Evolutionary conservation across 1,140 invertebrate genomes (phyloP).

Genomic region (Choristoneura fumiferana): DNA sequence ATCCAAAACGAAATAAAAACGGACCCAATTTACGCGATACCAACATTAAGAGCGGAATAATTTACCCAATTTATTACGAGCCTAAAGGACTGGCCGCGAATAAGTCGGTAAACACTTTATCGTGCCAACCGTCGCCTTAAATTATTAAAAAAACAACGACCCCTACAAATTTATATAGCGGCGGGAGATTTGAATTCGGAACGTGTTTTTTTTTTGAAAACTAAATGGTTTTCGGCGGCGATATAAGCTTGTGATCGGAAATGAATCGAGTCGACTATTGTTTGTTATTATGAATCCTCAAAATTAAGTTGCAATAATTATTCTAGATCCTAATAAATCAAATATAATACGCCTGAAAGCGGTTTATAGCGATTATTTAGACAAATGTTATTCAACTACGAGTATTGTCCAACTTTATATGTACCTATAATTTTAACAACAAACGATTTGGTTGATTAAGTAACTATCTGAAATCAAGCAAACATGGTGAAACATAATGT

Average conservation of each 20-base stretch:
- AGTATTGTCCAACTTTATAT: too few species aligned
- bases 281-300: conserved; percentile 7
- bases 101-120: conserved; percentile 66
- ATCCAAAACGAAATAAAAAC: neutral
- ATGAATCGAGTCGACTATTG: conserved; percentile 27
- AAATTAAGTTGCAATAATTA: too few species aligned
- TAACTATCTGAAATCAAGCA: too few species aligned
- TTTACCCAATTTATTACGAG: conserved; percentile 13
- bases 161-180: conserved; percentile 35
- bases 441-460: too few species aligned
- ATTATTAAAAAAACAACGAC: conserved; percentile 49
- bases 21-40: neutral
- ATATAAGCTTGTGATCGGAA: conserved; percentile 31
- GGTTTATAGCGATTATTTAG: too few species aligned
- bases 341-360: too few species aligned
- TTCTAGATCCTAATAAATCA: too few species aligned
- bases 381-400: too few species aligned
- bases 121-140: conserved; percentile 47
- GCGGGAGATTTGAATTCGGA: conserved; percentile 49
- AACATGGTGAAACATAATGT: too few species aligned
- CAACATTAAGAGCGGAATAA: conserved; percentile 4
- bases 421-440: too few species aligned
- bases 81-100: conserved; percentile 39
- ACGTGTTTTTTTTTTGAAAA: conserved; percentile 43
- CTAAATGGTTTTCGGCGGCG: conserved; percentile 36